These are phyloP conservation scores for Drosophila pallidifrons DNA, from an alignment of 1,140 invertebrate species.

Conservation along the genomic window DNA sequence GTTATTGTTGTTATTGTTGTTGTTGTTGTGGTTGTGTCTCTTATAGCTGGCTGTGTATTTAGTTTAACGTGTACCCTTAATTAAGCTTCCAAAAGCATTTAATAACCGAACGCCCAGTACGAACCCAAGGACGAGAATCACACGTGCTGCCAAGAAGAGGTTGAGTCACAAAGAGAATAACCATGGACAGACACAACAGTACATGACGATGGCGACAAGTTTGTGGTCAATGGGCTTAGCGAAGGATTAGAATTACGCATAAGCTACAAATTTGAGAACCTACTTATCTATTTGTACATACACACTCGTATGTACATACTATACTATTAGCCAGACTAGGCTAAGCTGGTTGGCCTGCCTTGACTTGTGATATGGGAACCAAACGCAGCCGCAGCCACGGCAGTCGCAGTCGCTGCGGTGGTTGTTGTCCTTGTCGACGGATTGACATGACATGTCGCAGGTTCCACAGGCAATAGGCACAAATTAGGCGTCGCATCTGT, in stretches of 20 bases:
- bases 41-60: constrained; percentile 52
- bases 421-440: constrained; percentile 55
- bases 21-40: constrained; percentile 19
- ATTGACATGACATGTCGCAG: constrained; percentile 64
- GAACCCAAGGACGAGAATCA: constrained; percentile 61
- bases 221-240: constrained; percentile 42
- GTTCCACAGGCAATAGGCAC: constrained; percentile 35
- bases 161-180: neutral
- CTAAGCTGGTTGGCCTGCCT: constrained; percentile 6
- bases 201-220: constrained; percentile 12
- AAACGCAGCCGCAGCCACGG: constrained; percentile 19
- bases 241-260: constrained; percentile 61
- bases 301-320: too few relatives aligned
- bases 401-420: constrained; percentile 25
- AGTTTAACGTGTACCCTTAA: constrained; percentile 67
- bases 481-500: constrained; percentile 74
- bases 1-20: constrained; percentile 13
- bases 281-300: constrained; percentile 6
- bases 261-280: constrained; percentile 47
- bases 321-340: neutral
- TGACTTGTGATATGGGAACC: neutral
- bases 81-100: constrained; percentile 75
- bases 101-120: constrained; percentile 63
- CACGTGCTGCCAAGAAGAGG: constrained; percentile 47
- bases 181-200: neutral